Evolutionary conservation across 2,797 vertebrate genomes (phyloP), one percentile per base, ranked within the genome.

Genomic region (Uromys caudimaculatus): DNA sequence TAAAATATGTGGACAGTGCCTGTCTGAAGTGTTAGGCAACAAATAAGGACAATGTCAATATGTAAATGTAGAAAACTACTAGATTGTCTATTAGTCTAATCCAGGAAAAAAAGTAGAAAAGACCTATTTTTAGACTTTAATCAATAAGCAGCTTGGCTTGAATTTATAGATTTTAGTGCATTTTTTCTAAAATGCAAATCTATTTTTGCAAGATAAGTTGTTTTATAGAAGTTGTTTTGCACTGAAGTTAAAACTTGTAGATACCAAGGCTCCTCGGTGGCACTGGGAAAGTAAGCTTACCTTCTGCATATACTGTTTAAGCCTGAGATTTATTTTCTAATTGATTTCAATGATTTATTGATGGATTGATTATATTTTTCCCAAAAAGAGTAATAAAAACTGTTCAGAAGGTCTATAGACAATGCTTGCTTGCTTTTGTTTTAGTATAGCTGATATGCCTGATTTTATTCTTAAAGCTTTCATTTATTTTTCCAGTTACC

Each of bases 401-500:
- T 87, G 78, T n/a, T 54, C 44, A 91, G 64, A 82, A 11, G 35
- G 5, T 83, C 0, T 32, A 71, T 73, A 47, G 47, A 11, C 58
- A 89, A 84, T 89, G 35, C 52, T 38, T 98, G 91, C 97, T 94
- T 97, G 87, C 98, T 94, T 97, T 89, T 86, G 12, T 52, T 95
- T 97, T 97, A 47, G 12, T 14, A 29, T 29, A 76, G 24, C 75
- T 29, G 94, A 98, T 96, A 95, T 97, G 96, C 95, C 90, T 97
- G 95, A 86, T 98, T 98, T 98, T 98, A 97, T 98, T 98, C 97
- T 98, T 98, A 98, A 98, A 98, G 93, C 93, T 95, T 95, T 98
- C 94, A 98, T 98, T 98, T 98, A 98, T n/a, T 98, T 98, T 99
- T 98, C 95, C 98, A 99, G 99, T 98, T 99, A 99, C 96, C 99